These are phyloP conservation scores for Sturnira hondurensis DNA, from an alignment of 2,113 vertebrate species.

Conservation along the genomic window DNA sequence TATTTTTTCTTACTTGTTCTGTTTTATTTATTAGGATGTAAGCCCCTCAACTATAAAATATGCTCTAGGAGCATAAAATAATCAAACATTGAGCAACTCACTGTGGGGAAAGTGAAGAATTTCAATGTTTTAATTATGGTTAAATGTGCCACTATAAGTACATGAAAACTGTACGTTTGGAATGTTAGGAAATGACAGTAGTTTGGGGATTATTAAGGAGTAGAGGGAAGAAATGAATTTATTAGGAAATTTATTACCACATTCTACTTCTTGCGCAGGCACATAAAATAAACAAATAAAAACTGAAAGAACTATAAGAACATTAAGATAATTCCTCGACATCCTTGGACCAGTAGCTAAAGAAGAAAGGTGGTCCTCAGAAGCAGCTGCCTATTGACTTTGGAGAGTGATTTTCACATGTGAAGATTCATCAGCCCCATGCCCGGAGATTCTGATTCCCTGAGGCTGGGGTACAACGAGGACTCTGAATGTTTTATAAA, in stretches of 20 bases:
- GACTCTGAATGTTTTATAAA: not conserved
- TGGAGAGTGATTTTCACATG: not conserved
- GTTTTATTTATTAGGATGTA: not conserved
- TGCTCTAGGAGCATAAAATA: not conserved
- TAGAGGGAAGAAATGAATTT: not conserved
- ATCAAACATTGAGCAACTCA: not conserved
- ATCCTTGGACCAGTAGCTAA: not conserved
- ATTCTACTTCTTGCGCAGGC: not conserved
- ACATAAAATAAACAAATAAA: not conserved
- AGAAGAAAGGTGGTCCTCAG: not conserved
- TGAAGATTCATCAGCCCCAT: not conserved
- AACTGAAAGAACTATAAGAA: not conserved
- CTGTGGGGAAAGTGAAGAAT: not conserved
- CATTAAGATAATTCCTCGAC: not conserved
- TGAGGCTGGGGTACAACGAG: not conserved
- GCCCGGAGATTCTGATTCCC: not conserved
- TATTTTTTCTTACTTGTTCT: not conserved
- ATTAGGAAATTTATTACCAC: not conserved
- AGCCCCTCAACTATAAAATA: not conserved
- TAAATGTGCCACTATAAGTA: not conserved
- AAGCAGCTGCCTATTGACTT: not conserved
- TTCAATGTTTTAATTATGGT: slow-evolving; percentile 5
- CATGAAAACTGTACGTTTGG: not conserved
- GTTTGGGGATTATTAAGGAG: not conserved
- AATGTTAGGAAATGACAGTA: not conserved